Evolutionary conservation across 2,113 vertebrate species (phyloP).

Genomic region (Heliornis fulica): DNA sequence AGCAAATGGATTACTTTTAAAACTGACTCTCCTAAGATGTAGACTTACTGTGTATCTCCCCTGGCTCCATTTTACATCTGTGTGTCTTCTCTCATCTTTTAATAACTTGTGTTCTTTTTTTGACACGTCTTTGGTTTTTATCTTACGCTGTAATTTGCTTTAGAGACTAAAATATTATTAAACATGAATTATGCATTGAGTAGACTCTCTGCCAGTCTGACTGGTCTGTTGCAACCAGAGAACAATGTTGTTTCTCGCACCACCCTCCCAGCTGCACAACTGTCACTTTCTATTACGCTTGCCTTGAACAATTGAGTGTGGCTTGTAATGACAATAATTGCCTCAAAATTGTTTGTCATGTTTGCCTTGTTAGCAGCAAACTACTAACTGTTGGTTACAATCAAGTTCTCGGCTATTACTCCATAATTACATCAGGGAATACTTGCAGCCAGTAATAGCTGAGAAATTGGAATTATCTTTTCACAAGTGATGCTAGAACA

Average conservation of each 20-base stretch:
- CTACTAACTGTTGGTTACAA: slow-evolving; percentile 64
- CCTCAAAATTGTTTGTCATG: slow-evolving; percentile 69
- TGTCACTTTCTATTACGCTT: slow-evolving; percentile 62
- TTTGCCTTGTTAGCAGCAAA: slow-evolving; percentile 68
- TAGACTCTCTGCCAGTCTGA: slow-evolving; percentile 12
- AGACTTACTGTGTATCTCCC: background rate
- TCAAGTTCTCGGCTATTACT: slow-evolving; percentile 61
- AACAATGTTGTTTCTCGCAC: slow-evolving; percentile 2
- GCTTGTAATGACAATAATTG: slow-evolving; percentile 69
- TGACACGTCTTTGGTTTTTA: background rate
- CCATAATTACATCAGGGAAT: slow-evolving; percentile 58
- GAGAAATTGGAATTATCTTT: slow-evolving; percentile 48
- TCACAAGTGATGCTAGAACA: slow-evolving; percentile 7
- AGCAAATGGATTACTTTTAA: background rate
- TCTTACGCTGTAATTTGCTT: slow-evolving; percentile 26
- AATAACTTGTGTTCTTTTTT: background rate
- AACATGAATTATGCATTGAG: slow-evolving; percentile 57
- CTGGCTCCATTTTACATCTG: background rate
- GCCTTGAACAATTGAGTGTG: slow-evolving; percentile 57
- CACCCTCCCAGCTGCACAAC: slow-evolving; percentile 61
- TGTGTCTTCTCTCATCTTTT: background rate
- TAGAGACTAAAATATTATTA: slow-evolving; percentile 47
- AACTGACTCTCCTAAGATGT: background rate
- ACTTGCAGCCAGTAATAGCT: slow-evolving; percentile 44
- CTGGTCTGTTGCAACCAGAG: slow-evolving; percentile 1